A percentile compares a stretch with the other conserved stretches of the same genome.
phyloP scores from a whole-genome alignment of 2,797 vertebrate genomes.

The Myotis vivesi region DNA sequence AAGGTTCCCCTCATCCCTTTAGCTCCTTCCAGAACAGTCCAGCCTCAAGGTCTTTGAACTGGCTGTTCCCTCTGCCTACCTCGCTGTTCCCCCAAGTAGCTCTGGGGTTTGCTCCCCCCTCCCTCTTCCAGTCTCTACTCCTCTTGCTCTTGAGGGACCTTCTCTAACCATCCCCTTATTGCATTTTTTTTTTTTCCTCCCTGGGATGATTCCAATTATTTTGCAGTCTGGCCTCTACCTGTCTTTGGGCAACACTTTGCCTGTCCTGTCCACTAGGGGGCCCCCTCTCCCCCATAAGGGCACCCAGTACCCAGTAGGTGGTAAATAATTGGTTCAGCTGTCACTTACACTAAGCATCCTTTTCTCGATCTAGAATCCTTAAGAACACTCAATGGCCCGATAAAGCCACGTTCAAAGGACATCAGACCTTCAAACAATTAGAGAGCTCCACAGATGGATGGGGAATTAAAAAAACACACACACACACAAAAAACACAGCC shows the following conservation, averaged over 20 bases:
- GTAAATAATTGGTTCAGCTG: background rate
- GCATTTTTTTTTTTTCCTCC: background rate
- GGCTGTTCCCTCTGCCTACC: background rate
- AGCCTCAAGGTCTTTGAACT: background rate
- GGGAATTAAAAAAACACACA: background rate
- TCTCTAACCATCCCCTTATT: background rate
- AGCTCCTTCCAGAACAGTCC: background rate
- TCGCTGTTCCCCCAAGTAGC: background rate
- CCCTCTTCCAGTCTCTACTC: background rate
- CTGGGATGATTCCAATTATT: background rate
- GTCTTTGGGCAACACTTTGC: background rate
- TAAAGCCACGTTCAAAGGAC: background rate
- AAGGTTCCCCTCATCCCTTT: conserved; percentile 78
- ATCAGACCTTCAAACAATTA: background rate
- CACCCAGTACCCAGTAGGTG: background rate
- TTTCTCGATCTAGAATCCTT: background rate
- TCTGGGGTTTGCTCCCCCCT: background rate
- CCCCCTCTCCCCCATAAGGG: background rate
- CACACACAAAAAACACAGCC: too few species aligned
- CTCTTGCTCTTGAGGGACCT: background rate
- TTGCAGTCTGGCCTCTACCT: background rate
- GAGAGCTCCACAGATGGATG: background rate
- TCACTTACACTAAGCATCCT: background rate
- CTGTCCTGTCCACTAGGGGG: background rate
- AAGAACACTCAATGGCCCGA: background rate